Base-by-base conservation (phyloP, 2,797 vertebrate genomes). In the Poecilia wingei region DNA sequence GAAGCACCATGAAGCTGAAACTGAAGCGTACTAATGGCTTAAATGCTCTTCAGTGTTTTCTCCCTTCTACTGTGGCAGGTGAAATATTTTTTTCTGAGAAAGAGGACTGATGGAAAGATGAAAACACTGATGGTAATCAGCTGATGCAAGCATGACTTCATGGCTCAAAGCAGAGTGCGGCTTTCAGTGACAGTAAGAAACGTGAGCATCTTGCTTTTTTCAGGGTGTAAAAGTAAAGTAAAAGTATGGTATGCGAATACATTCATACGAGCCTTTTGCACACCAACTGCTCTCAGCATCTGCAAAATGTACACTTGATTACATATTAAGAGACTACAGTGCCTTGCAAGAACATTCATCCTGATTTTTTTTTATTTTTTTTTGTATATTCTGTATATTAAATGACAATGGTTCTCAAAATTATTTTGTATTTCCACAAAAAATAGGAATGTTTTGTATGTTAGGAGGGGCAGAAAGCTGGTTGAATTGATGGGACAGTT, bases 121-220 rank as follows among this genome's bases (percentile, higher is more conserved):
- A 76, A 86, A 64, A 14, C 68, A 39, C 53, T 69, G 72, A 78
- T 69, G 51, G 39, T 79, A 74, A 81, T 81, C 64, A 77, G 45
- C 59, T 75, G 71, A 79, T 86, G 61, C 64, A 79, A 81, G 43
- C 45, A 70, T 78, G 49, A 76, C 79, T 76, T 75, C 81, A 80
- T 33, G 31, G 75, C 68, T 76, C 66, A 71, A 51, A 83, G 49
- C 13, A 79, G 31, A 74, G 73, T 28, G n/a, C 33, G 36, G 55
- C 64, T 39, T 81, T 78, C 18, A 61, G 45, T 61, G 43, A 16
- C 28, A 31, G 12, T 33, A 69, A 43, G 28, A 45, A 76, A 25
- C 43, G 18, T 18, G 9, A 46, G 20, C 18, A 1, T 5, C 12
- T 25, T 3, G 20, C 36, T 13, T 75, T 45, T 69, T 61, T 2